Evolutionary conservation across 2,888 invertebrate species (phyloP), one percentile per base, ranked within the genome.

Genomic region (Hesperia comma): DNA sequence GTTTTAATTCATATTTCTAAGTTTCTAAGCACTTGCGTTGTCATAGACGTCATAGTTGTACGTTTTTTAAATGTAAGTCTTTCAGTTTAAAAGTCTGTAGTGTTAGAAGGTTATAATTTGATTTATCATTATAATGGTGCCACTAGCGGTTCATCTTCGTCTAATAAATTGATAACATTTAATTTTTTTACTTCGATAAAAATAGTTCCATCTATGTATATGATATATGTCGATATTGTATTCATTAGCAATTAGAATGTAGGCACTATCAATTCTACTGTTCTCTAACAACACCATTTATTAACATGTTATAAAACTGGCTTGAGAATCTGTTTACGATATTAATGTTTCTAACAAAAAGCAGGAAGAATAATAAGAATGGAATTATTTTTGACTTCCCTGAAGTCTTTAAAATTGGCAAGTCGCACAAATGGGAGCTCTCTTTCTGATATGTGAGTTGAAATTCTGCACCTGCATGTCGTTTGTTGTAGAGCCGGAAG

Each of bases 1-100:
- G 51, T 64, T 26, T 58, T 58, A 40, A 64, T 51, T 57, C 49
- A 19, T 41, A 40, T 64, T 51, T 51, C n/a, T 21, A 41, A 49
- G 55, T 64, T 51, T 51, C n/a, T 21, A 41, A 49, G 55, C 51
- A 51, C 33, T 8, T 46, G 4, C 6, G 21, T 21, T 51, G 21
- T 19, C 8, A 19, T 5, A 26, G 5, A 26, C 19, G 17, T 19
- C 8, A 19, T 5, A 26, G 5, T 4, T 10, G 17, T 49, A 49
- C 49, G 19, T 19, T 49, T 49, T 19, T 12, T 19, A 4, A 19
- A 19, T 19, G 19, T 4, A 49, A 49, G 6, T 19, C 19, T 19
- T 46, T 49, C 2, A 8, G 19, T 49, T 10, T 19, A 49, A 10
- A n/a, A 12, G 4, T 49, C 5, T 2, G 26, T 26, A 4, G 26